Percentiles rank a stretch among this genome's conserved stretches.
Evolutionary conservation across 2,888 invertebrate species (phyloP).

Genomic region (Perizoma flavofasciatum): DNA sequence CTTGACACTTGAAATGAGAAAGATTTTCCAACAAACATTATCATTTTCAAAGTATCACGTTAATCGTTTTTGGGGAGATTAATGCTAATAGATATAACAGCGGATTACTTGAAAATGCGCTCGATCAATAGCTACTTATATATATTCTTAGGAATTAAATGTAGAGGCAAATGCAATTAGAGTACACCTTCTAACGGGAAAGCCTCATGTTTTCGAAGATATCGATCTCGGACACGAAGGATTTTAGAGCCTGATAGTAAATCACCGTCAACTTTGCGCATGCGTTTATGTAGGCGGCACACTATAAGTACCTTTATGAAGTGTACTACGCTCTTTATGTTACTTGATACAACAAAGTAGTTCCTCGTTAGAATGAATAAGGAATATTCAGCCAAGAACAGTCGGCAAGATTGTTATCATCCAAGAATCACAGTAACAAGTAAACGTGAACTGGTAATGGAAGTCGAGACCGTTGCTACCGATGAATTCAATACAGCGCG

Average conservation of each 20-base stretch:
- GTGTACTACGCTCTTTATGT: slow-evolving; percentile 21
- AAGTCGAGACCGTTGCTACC: slow-evolving; percentile 65
- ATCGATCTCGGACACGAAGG: slow-evolving; percentile 15
- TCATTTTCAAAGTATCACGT: too few species aligned
- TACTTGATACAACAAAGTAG: slow-evolving; percentile 23
- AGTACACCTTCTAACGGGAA: slow-evolving; percentile 24
- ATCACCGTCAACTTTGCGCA: slow-evolving; percentile 25
- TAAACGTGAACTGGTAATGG: slow-evolving; percentile 71
- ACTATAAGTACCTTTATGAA: slow-evolving; percentile 8
- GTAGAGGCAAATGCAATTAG: slow-evolving; percentile 29
- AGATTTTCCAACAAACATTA: too few species aligned
- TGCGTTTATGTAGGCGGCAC: slow-evolving; percentile 29
- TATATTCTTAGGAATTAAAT: slow-evolving; percentile 22
- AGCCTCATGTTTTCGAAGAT: slow-evolving; percentile 19
- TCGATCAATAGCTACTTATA: slow-evolving; percentile 15
- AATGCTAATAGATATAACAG: too few species aligned
- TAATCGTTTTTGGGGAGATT: too few species aligned
- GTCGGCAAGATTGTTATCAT: slow-evolving; percentile 71
- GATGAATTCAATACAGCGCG: slow-evolving; percentile 78
- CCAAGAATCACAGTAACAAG: slow-evolving; percentile 77
- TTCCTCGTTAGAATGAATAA: slow-evolving; percentile 36
- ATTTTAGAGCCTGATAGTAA: slow-evolving; percentile 23
- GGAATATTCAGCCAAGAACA: slow-evolving; percentile 38
- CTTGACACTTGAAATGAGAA: too few species aligned
- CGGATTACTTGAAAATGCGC: slow-evolving; percentile 23